These are phyloP conservation scores for Babyrousa celebensis DNA, from an alignment of 2,797 vertebrate genomes.

Conservation along the genomic window DNA sequence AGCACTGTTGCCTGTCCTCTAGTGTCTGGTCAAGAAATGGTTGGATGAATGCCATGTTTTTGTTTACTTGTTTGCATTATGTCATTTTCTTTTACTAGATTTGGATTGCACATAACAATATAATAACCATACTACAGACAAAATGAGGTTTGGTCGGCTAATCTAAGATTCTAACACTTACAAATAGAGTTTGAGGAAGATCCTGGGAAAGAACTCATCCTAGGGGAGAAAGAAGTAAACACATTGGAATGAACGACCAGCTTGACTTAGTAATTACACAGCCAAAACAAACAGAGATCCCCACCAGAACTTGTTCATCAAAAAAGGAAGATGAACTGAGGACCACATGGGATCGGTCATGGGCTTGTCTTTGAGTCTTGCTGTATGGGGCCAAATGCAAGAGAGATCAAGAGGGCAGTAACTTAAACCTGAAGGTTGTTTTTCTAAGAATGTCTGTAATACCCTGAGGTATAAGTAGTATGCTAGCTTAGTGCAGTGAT, in stretches of 20 bases:
- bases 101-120: slow-evolving; percentile 5
- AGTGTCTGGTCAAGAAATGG: slow-evolving; percentile 14
- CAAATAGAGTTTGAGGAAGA: slow-evolving; percentile 18
- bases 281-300: background rate
- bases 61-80: slow-evolving; percentile 14
- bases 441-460: slow-evolving; percentile 17
- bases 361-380: background rate
- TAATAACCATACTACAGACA: background rate
- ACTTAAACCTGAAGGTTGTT: slow-evolving; percentile 24
- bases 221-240: slow-evolving; percentile 52
- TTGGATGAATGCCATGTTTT: background rate
- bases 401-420: background rate
- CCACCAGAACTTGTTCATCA: background rate
- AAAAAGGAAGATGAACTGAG: background rate
- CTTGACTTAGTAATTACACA: slow-evolving; percentile 34
- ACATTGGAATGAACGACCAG: slow-evolving; percentile 34
- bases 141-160: slow-evolving; percentile 23
- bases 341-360: background rate
- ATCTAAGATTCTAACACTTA: slow-evolving; percentile 29
- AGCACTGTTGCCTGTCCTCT: background rate
- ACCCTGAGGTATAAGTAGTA: background rate
- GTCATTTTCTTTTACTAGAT: slow-evolving; percentile 17
- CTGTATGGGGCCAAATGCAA: background rate
- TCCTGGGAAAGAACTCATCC: slow-evolving; percentile 45
- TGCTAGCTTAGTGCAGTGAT: background rate